Evolutionary conservation across 2,888 invertebrate genomes (phyloP).

Genomic region (Petrolisthes cinctipes): DNA sequence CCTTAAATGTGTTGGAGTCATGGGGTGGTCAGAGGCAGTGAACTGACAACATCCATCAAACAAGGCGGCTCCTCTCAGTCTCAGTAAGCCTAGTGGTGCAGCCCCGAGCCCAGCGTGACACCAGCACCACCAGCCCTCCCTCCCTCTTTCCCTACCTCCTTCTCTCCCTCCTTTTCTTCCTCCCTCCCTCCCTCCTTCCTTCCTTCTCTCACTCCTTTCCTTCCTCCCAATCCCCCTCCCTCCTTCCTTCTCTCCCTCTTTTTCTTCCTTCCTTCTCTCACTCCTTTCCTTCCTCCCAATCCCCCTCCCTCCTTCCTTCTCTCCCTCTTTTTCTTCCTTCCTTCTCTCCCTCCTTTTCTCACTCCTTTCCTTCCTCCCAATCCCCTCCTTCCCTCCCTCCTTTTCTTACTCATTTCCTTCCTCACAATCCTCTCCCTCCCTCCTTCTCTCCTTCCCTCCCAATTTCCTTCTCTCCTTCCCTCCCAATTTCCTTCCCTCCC

Average conservation of each 20-base stretch:
- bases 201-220: not conserved
- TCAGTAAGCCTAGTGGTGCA: too few species aligned
- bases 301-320: not conserved
- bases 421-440: not conserved
- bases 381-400: not conserved
- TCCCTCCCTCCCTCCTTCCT: not conserved
- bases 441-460: not conserved
- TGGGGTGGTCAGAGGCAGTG: too few species aligned
- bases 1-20: too few species aligned
- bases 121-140: not conserved
- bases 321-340: not conserved
- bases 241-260: not conserved
- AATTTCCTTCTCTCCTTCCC: not conserved
- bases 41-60: too few species aligned
- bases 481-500: too few species aligned
- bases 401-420: not conserved
- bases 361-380: slow-evolving; percentile 1
- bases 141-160: not conserved
- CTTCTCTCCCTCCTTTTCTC: not conserved
- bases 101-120: too few species aligned
- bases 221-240: not conserved
- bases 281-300: not conserved
- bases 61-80: too few species aligned
- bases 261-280: not conserved
- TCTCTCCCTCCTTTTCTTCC: not conserved